phyloP scores from a whole-genome alignment of 2,113 vertebrate species.

The Tretioscincus oriximinensis region DNA sequence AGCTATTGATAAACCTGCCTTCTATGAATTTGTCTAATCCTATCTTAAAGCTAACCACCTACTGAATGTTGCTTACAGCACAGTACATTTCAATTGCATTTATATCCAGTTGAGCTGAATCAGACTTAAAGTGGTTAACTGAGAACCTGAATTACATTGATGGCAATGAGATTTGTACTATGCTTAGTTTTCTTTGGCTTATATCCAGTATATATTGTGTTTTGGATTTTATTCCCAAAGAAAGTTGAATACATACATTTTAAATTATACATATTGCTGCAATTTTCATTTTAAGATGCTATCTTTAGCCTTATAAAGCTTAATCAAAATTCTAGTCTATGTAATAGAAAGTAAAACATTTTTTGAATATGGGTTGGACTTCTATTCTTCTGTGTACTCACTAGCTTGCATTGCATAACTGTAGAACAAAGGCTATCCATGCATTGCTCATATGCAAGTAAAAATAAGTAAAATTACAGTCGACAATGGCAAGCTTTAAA shows the following conservation, averaged over 20 bases:
- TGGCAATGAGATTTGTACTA: background rate
- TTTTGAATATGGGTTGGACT: constrained; percentile 53
- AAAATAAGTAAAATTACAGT: constrained; percentile 82
- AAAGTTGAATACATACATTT: constrained; percentile 41
- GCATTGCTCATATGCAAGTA: constrained; percentile 85
- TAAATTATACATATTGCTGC: constrained; percentile 40
- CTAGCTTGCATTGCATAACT: constrained; percentile 59
- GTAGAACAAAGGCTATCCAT: constrained; percentile 85
- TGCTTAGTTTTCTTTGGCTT: background rate
- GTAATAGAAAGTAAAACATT: constrained; percentile 33
- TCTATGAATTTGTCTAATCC: no score
- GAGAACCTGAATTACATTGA: background rate
- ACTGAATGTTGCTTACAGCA: background rate
- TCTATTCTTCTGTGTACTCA: constrained; percentile 49
- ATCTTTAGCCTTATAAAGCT: constrained; percentile 43
- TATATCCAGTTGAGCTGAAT: background rate
- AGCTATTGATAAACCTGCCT: no score
- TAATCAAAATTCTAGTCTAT: constrained; percentile 42
- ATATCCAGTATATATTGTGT: background rate
- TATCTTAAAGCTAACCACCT: no score
- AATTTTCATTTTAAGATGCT: constrained; percentile 39
- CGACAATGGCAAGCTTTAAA: constrained; percentile 67
- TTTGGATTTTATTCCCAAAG: background rate
- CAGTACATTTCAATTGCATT: background rate
- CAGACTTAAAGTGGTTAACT: background rate